Conservation (phyloP, 2,113 vertebrate genomes). For the Paratilapia polleni region DNA sequence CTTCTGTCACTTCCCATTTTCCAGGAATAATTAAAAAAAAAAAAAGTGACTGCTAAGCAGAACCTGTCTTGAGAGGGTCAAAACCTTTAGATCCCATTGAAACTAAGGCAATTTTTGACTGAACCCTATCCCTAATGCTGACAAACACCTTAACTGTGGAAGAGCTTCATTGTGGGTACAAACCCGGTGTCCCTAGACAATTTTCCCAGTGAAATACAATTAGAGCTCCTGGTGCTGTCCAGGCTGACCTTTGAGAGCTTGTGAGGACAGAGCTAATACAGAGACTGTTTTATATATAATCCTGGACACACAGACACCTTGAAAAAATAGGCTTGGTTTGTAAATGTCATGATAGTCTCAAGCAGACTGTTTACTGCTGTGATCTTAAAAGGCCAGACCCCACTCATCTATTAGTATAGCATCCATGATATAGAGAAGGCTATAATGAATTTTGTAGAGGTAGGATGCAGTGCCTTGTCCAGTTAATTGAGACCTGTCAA, state of each 20-base stretch:
- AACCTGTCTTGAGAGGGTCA: slow-evolving; percentile 16
- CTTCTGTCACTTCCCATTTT: neutral
- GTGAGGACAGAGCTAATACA: slow-evolving; percentile 37
- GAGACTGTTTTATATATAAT: slow-evolving; percentile 46
- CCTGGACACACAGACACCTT: slow-evolving; percentile 16
- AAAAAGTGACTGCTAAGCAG: slow-evolving; percentile 14
- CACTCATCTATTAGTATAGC: slow-evolving; percentile 44
- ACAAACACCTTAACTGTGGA: slow-evolving; percentile 18
- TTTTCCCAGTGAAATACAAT: slow-evolving; percentile 53
- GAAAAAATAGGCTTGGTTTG: slow-evolving; percentile 14
- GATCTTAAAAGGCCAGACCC: slow-evolving; percentile 45
- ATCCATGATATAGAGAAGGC: slow-evolving; percentile 9
- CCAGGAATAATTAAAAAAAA: neutral
- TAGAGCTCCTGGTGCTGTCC: slow-evolving; percentile 49
- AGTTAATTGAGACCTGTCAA: slow-evolving; percentile 64
- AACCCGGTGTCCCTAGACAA: slow-evolving; percentile 24
- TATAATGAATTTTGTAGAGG: slow-evolving; percentile 46
- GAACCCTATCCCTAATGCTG: slow-evolving; percentile 33
- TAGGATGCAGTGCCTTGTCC: slow-evolving; percentile 31
- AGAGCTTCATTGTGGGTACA: slow-evolving; percentile 2
- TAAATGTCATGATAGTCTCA: slow-evolving; percentile 55
- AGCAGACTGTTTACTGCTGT: slow-evolving; percentile 50
- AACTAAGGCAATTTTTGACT: slow-evolving; percentile 45
- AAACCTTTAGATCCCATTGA: slow-evolving; percentile 11
- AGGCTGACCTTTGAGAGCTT: slow-evolving; percentile 61